Percentiles rank a stretch among this genome's conserved stretches.
These are phyloP conservation scores for Gymnorhina tibicen DNA, from an alignment of 2,113 vertebrate species.

Conservation along the genomic window DNA sequence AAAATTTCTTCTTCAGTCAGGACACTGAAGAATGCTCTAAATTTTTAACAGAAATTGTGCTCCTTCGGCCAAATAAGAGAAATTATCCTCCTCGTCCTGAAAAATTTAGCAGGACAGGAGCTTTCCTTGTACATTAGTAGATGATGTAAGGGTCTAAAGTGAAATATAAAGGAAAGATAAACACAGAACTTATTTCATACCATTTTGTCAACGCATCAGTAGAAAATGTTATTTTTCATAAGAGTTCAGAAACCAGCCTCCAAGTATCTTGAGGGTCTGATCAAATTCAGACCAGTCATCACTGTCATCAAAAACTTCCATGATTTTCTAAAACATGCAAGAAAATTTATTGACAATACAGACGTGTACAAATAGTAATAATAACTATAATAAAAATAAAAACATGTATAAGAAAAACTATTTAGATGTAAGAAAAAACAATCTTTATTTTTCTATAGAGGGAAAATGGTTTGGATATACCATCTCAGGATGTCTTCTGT, in stretches of 20 bases:
- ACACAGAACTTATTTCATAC: neutral
- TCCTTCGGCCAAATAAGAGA: neutral
- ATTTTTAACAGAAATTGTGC: neutral
- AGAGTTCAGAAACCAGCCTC: neutral
- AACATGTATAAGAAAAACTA: fast-evolving
- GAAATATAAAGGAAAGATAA: neutral
- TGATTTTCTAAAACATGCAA: neutral
- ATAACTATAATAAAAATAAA: too few species aligned
- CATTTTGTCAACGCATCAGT: neutral
- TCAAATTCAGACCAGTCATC: neutral
- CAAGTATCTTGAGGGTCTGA: neutral
- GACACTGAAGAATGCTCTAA: too few species aligned
- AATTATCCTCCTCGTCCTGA: neutral
- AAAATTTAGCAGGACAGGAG: neutral
- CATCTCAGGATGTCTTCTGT: neutral
- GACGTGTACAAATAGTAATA: neutral
- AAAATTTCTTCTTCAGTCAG: neutral
- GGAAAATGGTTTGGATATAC: neutral
- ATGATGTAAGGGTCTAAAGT: neutral
- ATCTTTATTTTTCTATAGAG: neutral
- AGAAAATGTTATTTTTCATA: neutral
- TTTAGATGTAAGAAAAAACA: neutral
- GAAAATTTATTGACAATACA: neutral
- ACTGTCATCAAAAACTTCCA: neutral
- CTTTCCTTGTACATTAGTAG: neutral